A percentile compares a stretch with the other conserved stretches of the same genome.
phyloP scores from a whole-genome alignment of 2,113 vertebrate genomes.

The Mesocricetus auratus region DNA sequence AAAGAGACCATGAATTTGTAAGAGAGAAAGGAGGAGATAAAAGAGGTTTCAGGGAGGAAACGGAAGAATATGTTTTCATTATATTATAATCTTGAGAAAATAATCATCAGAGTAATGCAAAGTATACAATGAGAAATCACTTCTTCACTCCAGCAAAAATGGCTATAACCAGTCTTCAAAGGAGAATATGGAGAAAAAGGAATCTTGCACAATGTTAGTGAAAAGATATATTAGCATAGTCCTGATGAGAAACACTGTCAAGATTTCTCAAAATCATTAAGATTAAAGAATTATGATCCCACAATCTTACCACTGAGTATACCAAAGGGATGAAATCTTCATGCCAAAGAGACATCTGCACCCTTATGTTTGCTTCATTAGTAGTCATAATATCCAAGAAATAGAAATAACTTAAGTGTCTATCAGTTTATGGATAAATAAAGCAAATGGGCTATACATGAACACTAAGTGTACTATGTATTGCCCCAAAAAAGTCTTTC shows the following conservation, averaged over 20 bases:
- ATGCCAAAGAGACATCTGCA: not conserved
- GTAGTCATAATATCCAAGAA: not conserved
- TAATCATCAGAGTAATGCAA: not conserved
- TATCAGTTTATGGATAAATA: not conserved
- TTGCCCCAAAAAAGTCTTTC: not conserved
- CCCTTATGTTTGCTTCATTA: not conserved
- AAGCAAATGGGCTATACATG: not conserved
- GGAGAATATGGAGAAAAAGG: not conserved
- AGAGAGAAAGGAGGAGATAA: no score
- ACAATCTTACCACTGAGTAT: not conserved
- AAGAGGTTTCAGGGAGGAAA: no score
- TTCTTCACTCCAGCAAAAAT: not conserved
- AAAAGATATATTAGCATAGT: not conserved
- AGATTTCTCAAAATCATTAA: not conserved
- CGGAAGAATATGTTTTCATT: no score
- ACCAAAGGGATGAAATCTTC: not conserved
- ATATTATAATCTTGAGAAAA: not conserved
- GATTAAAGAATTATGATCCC: not conserved
- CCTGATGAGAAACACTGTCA: not conserved
- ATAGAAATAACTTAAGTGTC: not conserved
- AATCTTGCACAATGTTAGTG: no score
- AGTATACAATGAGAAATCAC: not conserved
- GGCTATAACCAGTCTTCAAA: not conserved
- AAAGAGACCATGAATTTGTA: no score
- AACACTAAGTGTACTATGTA: not conserved